Conservation (phyloP, 1,140 invertebrate species). For the Penaeus vannamei region DNA sequence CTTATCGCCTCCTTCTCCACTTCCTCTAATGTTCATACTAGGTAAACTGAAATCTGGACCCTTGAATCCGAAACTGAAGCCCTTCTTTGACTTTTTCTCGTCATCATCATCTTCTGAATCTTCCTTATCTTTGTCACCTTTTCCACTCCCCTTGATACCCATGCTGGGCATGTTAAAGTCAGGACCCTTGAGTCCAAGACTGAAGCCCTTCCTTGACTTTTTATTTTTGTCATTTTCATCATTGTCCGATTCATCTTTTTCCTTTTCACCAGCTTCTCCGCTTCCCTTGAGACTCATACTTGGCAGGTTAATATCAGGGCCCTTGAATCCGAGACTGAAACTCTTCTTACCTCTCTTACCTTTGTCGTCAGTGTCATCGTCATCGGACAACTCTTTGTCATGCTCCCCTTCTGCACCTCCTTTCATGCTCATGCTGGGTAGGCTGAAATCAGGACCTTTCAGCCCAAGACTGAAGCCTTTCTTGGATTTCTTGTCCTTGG, state of each 20-base stretch:
- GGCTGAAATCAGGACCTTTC: no score
- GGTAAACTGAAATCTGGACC: constrained; percentile 1
- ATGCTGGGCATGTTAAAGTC: constrained; percentile 34
- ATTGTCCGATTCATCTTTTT: not conserved
- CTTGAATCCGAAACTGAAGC: not conserved
- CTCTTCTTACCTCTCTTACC: constrained; percentile 24
- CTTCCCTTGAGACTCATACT: constrained; percentile 32
- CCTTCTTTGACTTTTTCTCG: not conserved
- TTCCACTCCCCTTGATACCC: constrained; percentile 22
- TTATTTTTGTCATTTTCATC: constrained; percentile 21
- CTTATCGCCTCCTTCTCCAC: not conserved
- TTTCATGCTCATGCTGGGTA: no score
- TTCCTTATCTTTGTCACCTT: not conserved
- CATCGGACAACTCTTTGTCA: not conserved
- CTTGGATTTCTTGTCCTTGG: no score
- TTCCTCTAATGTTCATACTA: not conserved
- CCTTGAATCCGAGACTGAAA: constrained; percentile 41
- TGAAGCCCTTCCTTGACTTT: constrained; percentile 42
- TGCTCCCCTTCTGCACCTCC: not conserved
- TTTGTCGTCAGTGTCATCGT: not conserved
- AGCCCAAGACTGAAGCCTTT: no score
- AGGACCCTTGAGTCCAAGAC: constrained; percentile 41
- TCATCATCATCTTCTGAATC: not conserved
- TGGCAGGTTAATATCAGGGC: constrained; percentile 33
- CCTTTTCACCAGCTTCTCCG: constrained; percentile 3